These are phyloP conservation scores for Electrona antarctica DNA, from an alignment of 2,113 vertebrate species.

Conservation along the genomic window DNA sequence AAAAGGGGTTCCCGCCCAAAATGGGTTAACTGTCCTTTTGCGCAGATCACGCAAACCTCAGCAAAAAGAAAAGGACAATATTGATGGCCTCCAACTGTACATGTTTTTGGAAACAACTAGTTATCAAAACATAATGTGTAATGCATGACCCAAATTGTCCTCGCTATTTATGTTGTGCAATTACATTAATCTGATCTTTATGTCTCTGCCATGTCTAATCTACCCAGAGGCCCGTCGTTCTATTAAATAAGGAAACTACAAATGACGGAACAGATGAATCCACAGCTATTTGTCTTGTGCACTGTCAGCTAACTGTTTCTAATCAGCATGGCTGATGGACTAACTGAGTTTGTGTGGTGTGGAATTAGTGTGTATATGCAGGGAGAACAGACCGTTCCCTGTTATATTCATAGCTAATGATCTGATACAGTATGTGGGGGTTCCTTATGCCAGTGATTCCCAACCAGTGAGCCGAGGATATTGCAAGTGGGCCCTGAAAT, in stretches of 20 bases:
- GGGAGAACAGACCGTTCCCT: slow-evolving; percentile 17
- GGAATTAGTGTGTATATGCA: neutral
- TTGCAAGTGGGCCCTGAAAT: no score
- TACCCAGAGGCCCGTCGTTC: neutral
- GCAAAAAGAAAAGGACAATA: no score
- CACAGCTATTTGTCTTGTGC: slow-evolving; percentile 45
- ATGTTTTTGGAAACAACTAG: neutral
- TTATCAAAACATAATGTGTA: neutral
- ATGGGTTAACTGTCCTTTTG: no score
- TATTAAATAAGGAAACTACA: slow-evolving; percentile 45
- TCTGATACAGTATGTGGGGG: no score
- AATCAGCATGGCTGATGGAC: slow-evolving; percentile 27
- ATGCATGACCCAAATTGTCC: neutral
- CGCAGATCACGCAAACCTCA: no score
- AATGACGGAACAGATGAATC: slow-evolving; percentile 33
- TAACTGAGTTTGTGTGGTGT: slow-evolving; percentile 56
- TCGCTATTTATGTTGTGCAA: no score
- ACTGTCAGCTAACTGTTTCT: slow-evolving; percentile 45
- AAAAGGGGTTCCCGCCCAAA: no score
- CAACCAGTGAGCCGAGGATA: no score
- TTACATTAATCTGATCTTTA: neutral
- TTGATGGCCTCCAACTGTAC: no score
- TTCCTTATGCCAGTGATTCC: no score
- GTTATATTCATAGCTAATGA: slow-evolving; percentile 30
- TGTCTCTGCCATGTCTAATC: slow-evolving; percentile 13